Conservation (phyloP, 2,888 invertebrate genomes). For the Epistrophella euchroma region DNA sequence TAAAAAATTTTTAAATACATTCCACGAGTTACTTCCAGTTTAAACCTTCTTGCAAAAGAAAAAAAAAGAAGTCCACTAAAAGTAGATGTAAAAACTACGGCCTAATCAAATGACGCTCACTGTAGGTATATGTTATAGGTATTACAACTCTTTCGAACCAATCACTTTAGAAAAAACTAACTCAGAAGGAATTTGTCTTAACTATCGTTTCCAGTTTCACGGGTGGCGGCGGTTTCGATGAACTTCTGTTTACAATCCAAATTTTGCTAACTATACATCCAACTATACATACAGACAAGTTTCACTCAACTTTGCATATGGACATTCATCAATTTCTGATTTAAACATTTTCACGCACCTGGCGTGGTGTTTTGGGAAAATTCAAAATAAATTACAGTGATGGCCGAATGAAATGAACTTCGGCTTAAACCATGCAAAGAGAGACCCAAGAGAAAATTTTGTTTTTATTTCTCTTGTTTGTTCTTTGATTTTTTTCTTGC, state of each 20-base stretch:
- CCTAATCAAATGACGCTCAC: neutral
- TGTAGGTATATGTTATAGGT: too few relatives aligned
- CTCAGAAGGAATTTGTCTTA: neutral
- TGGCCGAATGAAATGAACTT: slow-evolving; percentile 38
- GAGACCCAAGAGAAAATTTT: slow-evolving; percentile 52
- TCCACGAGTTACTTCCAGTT: too few relatives aligned
- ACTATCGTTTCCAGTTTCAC: slow-evolving; percentile 11
- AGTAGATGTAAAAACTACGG: too few relatives aligned
- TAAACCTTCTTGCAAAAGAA: neutral
- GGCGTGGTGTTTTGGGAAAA: neutral
- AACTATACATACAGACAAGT: slow-evolving; percentile 40
- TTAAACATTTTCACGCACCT: slow-evolving; percentile 47
- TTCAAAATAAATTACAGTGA: slow-evolving; percentile 40
- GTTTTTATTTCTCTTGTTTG: slow-evolving; percentile 28
- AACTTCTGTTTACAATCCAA: slow-evolving; percentile 15
- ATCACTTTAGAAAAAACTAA: slow-evolving; percentile 45
- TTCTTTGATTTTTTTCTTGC: slow-evolving; percentile 21
- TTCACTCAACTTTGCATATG: slow-evolving; percentile 42
- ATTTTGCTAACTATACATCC: slow-evolving; percentile 28
- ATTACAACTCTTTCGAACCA: slow-evolving; percentile 37
- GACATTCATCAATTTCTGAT: slow-evolving; percentile 25
- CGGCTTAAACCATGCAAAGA: slow-evolving; percentile 21
- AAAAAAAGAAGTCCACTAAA: too few relatives aligned
- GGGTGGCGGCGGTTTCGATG: neutral
- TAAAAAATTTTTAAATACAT: too few relatives aligned